Evolutionary conservation across 2,113 vertebrate genomes (phyloP).

Genomic region (Dicrurus megarhynchus): DNA sequence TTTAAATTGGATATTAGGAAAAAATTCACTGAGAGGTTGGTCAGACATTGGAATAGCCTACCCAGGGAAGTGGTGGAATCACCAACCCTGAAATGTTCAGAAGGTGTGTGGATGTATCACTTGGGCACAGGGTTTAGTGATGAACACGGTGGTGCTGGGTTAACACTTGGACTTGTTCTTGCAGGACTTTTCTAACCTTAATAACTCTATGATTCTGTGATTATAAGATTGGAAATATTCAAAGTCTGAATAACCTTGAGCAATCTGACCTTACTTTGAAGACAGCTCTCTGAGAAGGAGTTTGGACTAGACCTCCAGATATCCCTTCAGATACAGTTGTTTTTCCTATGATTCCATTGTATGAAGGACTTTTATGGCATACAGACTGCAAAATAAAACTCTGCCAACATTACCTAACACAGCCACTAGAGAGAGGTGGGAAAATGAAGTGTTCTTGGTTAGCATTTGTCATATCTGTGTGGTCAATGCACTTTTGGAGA

Average conservation of each 20-base stretch:
- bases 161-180: background rate
- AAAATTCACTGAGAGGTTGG: background rate
- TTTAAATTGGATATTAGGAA: background rate
- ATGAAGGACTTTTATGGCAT: background rate
- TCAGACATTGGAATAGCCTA: background rate
- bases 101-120: background rate
- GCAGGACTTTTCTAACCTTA: background rate
- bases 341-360: background rate
- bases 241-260: background rate
- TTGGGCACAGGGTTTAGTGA: background rate
- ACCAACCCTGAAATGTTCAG: background rate
- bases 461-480: background rate
- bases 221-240: background rate
- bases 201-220: background rate
- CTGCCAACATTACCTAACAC: background rate
- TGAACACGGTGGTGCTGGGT: background rate
- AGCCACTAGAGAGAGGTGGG: background rate
- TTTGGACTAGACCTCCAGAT: background rate
- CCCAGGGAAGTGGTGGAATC: background rate
- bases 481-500: background rate
- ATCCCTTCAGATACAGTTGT: background rate
- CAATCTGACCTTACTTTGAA: background rate
- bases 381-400: background rate
- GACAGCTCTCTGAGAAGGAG: background rate
- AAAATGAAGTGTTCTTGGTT: background rate